Evolutionary conservation across 2,888 invertebrate species (phyloP), one percentile per base, ranked within the genome.

Genomic region (Mesochorus sp.): DNA sequence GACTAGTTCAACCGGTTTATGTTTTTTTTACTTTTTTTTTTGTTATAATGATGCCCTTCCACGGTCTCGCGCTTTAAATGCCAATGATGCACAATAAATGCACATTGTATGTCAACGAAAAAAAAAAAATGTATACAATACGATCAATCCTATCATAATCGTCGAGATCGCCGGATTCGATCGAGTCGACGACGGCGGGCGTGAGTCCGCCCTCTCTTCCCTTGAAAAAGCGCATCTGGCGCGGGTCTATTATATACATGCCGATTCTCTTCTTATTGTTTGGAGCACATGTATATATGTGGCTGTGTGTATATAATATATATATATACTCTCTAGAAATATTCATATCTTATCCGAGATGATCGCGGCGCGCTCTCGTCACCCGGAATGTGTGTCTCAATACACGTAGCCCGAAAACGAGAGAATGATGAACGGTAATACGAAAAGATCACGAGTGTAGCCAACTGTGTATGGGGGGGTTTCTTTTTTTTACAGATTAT

Each of bases 281-380:
- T 31, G 24, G 8, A 19, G 17, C 19, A 24, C n/a, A n/a, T n/a
- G n/a, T n/a, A n/a, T n/a, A n/a, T n/a, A n/a, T n/a, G 82, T 83
- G 84, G 83, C 82, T 85, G 86, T 88, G 86, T 88, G 80, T 76
- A 37, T 39, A 17, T 4, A 17, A 21, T 78, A 71, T 81, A 80
- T 80, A 79, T 78, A 81, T 24, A 53, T 66, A 39, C 51, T 12
- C 37, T 10, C 66, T 51, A 37, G 17, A 39, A 39, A 39, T 53
- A 83, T 84, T 85, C 83, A 77, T 80, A 66, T 79, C 79, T 82
- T 79, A 82, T 82, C 82, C 64, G 44, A 66, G 79, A 80, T 81
- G 80, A 64, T 79, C 72, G 72, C 61, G 28, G 73, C n/a, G 55
- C 51, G n/a, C 26, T 79, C 79, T 79, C 72, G 62, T 49, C 80